phyloP scores from a whole-genome alignment of 2,113 vertebrate species.

The Phaethon lepturus region DNA sequence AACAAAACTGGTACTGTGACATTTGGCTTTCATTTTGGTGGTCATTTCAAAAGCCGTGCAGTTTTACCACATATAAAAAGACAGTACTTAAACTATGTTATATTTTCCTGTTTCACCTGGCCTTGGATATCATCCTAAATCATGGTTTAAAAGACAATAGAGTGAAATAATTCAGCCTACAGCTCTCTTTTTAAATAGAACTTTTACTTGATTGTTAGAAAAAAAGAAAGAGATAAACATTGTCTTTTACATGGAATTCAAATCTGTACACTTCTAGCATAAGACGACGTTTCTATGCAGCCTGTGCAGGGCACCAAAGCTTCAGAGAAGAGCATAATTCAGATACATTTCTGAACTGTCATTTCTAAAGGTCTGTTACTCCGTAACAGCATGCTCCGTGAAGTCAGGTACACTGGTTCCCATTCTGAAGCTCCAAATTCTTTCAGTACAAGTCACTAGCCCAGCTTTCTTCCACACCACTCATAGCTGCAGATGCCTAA shows the following conservation, averaged over 20 bases:
- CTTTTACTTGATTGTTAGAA: background rate
- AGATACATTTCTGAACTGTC: background rate
- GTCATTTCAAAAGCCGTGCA: background rate
- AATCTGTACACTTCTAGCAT: background rate
- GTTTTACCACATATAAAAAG: background rate
- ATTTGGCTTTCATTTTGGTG: background rate
- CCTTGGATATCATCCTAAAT: background rate
- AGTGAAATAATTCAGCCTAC: background rate
- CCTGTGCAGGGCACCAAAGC: background rate
- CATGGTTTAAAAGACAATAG: background rate
- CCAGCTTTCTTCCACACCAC: background rate
- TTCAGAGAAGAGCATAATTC: background rate
- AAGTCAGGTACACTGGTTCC: background rate
- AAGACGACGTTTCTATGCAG: background rate
- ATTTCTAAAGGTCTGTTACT: background rate
- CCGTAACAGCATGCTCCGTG: background rate
- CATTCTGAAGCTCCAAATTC: background rate
- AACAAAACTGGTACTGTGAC: background rate
- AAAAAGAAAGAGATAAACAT: background rate
- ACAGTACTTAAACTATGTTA: background rate
- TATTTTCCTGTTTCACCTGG: background rate
- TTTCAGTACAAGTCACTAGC: background rate
- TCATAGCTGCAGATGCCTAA: background rate
- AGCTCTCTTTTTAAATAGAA: background rate
- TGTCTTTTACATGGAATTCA: background rate